Evolutionary conservation across 2,113 vertebrate species (phyloP), one percentile per base, ranked within the genome.

Genomic region (Podarcis raffonei): DNA sequence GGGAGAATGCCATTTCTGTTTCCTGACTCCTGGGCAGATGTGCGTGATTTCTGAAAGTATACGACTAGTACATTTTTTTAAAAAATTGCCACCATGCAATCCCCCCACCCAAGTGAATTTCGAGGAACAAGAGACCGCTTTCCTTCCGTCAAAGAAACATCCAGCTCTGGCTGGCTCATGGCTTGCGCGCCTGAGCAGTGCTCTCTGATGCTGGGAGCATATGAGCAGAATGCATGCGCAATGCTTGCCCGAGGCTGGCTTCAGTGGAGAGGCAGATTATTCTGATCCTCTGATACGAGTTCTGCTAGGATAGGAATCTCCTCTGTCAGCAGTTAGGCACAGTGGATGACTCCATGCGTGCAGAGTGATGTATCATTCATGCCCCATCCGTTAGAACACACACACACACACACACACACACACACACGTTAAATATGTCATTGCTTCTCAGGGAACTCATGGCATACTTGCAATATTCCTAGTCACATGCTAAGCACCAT

Each of bases 341-440:
- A 1, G 78, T 12, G 15, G 16, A 25, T 71, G 85, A 81, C 15
- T 35, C 65, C 66, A 53, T n/a, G 35, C 59, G 4, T 74, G 13
- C 57, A 8, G 77, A 79, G 20, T 57, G 15, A 80, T 87, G 42
- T 57, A 80, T 59, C 57, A 59, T 59, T 71, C 37, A 37, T 37
- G 37, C 3, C 37, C 37, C n/a, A 57, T 57, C 48, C 57, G 39
- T 66, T 59, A 87, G 65, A 59, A 57, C n/a, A 59, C 37, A 62
- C 37, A 35, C 15, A 71, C 66, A 35, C 79, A 22, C 59, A 35
- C 32, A 87, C 66, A 53, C 79, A n/a, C 42, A 48, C 37, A 35
- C 23, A 87, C 66, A 48, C 79, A 30, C 23, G 30, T 69, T 81
- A 71, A 87, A 81, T 81, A 59, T 87, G 71, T 87, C 78, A 87